A percentile compares a stretch with the other conserved stretches of the same genome.
Evolutionary conservation across 2,797 vertebrate species (phyloP).

Genomic region (Tamandua tetradactyla): DNA sequence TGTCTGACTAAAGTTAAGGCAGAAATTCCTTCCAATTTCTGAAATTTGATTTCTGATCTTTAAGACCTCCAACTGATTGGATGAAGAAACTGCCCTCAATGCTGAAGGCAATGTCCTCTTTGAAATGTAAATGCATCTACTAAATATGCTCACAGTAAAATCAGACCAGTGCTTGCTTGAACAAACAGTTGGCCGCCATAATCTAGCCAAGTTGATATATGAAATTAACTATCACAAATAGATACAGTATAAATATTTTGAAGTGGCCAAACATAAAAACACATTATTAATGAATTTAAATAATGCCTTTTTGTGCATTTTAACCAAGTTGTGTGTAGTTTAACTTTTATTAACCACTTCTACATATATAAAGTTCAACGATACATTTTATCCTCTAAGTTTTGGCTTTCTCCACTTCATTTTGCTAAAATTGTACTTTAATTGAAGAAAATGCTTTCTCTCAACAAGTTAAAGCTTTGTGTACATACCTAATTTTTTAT

Average conservation of each 20-base stretch:
- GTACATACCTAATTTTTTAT: neutral
- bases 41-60: no score
- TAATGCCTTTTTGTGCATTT: neutral
- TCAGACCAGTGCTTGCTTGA: no score
- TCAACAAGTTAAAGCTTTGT: neutral
- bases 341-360: neutral
- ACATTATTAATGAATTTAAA: slow-evolving; percentile 19
- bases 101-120: no score
- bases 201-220: no score
- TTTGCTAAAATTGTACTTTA: neutral
- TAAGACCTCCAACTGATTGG: no score
- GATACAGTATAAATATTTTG: neutral
- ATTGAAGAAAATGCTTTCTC: slow-evolving; percentile 11
- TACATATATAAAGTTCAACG: neutral
- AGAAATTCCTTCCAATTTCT: no score
- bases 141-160: no score
- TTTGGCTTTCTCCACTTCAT: neutral
- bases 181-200: no score
- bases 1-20: no score
- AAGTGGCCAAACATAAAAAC: neutral
- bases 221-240: no score
- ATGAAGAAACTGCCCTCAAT: no score
- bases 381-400: neutral
- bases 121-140: no score
- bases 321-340: neutral